These are phyloP conservation scores for Pelobates fuscus DNA, from an alignment of 2,113 vertebrate species.

Conservation along the genomic window DNA sequence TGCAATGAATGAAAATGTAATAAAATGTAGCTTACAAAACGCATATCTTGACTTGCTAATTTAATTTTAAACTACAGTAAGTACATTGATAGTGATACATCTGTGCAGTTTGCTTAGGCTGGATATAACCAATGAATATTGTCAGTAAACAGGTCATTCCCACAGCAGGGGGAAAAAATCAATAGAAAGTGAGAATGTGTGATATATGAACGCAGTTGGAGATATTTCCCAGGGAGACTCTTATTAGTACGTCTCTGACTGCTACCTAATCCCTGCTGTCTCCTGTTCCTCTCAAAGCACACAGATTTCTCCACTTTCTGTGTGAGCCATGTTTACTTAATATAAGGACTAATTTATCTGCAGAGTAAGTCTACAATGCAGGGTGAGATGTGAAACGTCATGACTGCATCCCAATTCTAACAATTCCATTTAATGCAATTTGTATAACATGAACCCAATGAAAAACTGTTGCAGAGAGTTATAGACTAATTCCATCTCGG, in stretches of 20 bases:
- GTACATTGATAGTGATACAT: no score
- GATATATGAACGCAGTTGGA: constrained; percentile 6
- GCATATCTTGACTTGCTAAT: no score
- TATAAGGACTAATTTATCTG: constrained; percentile 16
- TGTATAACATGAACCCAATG: no score
- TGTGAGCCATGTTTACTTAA: neutral
- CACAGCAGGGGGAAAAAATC: constrained; percentile 1
- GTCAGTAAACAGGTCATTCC: neutral
- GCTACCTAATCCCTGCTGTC: constrained; percentile 7
- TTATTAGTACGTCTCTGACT: constrained; percentile 14
- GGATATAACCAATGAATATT: no score
- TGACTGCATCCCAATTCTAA: no score
- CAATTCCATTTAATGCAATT: no score
- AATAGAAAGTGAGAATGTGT: constrained; percentile 14
- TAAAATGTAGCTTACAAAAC: no score
- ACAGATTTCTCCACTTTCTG: neutral
- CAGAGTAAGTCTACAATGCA: neutral
- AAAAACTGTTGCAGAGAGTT: no score
- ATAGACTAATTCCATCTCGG: no score
- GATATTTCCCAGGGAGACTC: constrained; percentile 5
- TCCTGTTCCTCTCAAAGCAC: neutral
- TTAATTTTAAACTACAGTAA: no score
- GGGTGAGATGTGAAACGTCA: neutral
- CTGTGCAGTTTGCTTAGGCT: neutral
- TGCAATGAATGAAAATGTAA: no score